These are phyloP conservation scores for Pandemis cinnamomeana DNA, from an alignment of 2,888 invertebrate genomes.

Conservation along the genomic window DNA sequence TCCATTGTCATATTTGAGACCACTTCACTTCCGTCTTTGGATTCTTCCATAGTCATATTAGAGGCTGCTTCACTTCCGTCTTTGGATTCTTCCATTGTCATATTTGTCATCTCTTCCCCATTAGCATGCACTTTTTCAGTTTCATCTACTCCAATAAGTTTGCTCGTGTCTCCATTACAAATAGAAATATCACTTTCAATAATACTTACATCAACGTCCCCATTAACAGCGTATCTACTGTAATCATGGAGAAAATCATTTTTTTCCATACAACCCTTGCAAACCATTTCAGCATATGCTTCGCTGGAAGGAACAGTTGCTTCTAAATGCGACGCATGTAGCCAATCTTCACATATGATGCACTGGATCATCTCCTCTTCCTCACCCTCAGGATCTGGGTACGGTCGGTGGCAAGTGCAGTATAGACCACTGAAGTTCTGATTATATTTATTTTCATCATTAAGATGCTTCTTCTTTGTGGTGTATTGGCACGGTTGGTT, in stretches of 20 bases:
- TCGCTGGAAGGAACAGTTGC: constrained; percentile 83
- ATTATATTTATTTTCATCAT: constrained; percentile 92
- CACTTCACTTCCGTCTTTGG: background rate
- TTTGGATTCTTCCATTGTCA: constrained; percentile 21
- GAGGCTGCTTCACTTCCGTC: constrained; percentile 38
- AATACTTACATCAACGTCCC: constrained; percentile 59
- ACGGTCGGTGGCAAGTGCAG: constrained; percentile 95
- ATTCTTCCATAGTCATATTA: constrained; percentile 28
- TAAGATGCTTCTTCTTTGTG: constrained; percentile 86
- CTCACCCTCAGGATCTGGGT: constrained; percentile 95
- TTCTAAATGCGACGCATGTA: constrained; percentile 91
- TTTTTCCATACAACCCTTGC: constrained; percentile 90
- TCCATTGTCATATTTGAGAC: constrained; percentile 26
- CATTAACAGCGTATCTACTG: constrained; percentile 75
- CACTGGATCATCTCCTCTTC: constrained; percentile 99
- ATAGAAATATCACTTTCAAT: constrained; percentile 37
- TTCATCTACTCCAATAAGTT: constrained; percentile 43
- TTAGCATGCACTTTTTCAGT: constrained; percentile 45
- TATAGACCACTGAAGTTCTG: constrained; percentile 98
- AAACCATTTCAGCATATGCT: constrained; percentile 92
- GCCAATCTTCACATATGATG: constrained; percentile 99
- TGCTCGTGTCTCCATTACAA: constrained; percentile 48
- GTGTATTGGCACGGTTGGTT: constrained; percentile 88
- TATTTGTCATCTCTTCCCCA: constrained; percentile 40
- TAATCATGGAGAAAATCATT: constrained; percentile 91